Base-by-base conservation (phyloP, 2,888 invertebrate genomes). In the Brachypalpus laphriformis region DNA sequence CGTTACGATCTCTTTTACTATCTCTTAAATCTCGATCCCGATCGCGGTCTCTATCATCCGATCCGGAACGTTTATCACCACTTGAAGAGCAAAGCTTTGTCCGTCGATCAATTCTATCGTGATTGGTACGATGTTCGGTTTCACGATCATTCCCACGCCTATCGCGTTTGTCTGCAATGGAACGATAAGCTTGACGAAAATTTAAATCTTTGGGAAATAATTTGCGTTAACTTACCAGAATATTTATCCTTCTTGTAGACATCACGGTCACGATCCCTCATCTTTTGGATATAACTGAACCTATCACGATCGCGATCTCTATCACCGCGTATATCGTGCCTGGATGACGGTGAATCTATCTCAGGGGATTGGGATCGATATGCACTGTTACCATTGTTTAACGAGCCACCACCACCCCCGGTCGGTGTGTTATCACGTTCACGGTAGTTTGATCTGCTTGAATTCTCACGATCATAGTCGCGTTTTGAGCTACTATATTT, bases 231-330 rank as follows among this genome's bases (percentile, higher is more conserved):
- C 90, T 92, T 93, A 96, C 96, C 96, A 93, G 96, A 95, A 95
- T 97, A 97, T 94, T 97, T 97, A 93, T 96, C 96, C 93, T 96
- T 96, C 94, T 96, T 97, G 93, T 97, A 97, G 95, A 96, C 95
- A 93, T 96, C 97, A 94, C 97, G 96, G 95, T 97, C 97, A 45
- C 92, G 91, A 88, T 92, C 92, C 80, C 92, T 90, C 91, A 92
- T 91, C 89, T 92, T 92, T 87, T 91, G 92, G 87, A 92, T 89
- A 83, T 91, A 92, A 88, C 90, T 91, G 87, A 93, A 93, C 87
- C 93, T 93, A 87, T 93, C 93, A 87, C 95, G 94, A 87, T 93
- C 93, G 40, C 91, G 89, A 54, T 90, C 89, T 61, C 90, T 89
- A 72, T 88, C 89, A 72, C 88, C 88, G 76, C 89, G 88, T 86